Evolutionary conservation across 2,797 vertebrate genomes (phyloP).

Genomic region (Hoplostethus atlanticus): DNA sequence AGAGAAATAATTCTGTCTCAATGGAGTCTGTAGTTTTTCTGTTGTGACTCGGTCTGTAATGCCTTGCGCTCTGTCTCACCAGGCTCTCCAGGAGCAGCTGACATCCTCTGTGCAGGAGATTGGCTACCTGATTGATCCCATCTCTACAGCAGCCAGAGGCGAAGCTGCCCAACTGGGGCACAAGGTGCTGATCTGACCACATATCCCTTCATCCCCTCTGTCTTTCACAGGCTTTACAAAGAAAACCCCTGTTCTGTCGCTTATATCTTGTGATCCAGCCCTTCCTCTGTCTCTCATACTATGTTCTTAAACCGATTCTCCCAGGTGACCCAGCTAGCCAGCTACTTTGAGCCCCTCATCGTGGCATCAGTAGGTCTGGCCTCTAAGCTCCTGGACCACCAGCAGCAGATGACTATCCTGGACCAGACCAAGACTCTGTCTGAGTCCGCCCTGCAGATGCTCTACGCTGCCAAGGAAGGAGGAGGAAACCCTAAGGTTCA

Average conservation of each 20-base stretch:
- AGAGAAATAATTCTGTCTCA: conserved; percentile 46
- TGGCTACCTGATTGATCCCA: conserved; percentile 96
- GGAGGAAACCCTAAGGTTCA: conserved; percentile 95
- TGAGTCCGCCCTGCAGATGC: conserved; percentile 97
- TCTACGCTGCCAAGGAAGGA: conserved; percentile 98
- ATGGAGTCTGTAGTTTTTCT: conserved; percentile 60
- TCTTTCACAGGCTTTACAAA: conserved; percentile 38
- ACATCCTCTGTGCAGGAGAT: conserved; percentile 98
- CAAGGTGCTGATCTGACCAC: conserved; percentile 86
- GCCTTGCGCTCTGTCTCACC: conserved; percentile 51
- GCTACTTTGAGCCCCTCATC: conserved; percentile 96
- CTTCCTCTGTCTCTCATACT: conserved; percentile 36
- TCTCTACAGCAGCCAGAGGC: conserved; percentile 92
- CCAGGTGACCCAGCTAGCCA: conserved; percentile 95
- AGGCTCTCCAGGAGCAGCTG: conserved; percentile 98
- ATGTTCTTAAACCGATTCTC: conserved; percentile 7
- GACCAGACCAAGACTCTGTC: conserved; percentile 98
- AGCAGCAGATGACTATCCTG: conserved; percentile 97
- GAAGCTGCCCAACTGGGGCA: conserved; percentile 98
- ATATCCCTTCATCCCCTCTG: conserved; percentile 44
- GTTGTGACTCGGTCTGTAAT: conserved; percentile 53
- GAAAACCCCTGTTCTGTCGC: conserved; percentile 29
- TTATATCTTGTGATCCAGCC: conserved; percentile 34
- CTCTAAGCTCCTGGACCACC: conserved; percentile 94
- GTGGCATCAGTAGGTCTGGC: conserved; percentile 93